Evolutionary conservation across 2,888 invertebrate species (phyloP), one percentile per base, ranked within the genome.

Genomic region (Aphodius granarius): DNA sequence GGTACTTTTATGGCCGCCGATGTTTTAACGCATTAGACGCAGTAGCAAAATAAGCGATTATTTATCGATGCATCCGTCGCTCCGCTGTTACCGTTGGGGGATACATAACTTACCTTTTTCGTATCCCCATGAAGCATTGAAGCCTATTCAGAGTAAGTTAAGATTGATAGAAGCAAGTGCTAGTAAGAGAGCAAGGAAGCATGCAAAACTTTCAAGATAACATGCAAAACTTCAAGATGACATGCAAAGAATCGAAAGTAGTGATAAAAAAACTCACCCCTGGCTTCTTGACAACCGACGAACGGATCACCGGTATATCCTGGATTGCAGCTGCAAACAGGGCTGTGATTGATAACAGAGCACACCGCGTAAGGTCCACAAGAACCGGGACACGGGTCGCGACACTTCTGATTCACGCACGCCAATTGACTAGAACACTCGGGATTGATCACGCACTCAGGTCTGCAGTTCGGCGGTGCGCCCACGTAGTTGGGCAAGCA

Each of bases 221-320:
- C 43, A 2, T 9, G n/a, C n/a, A n/a, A n/a, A n/a, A n/a, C n/a
- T n/a, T 65, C 18, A 9, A 68, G 68, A 21, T 20, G 20, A n/a
- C 68, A 68, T 68, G 68, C 68, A 20, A 68, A n/a, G 68, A 16
- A 21, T n/a, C 18, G 68, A 72, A 13, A 17, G 13, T 3, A 65
- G 23, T 6, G 23, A 62, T 64, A 72, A 62, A 73, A 62, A 62
- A 80, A 84, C 83, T 88, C 88, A 92, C 92, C 89, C 15, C 66
- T 63, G 21, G 72, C 64, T 64, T 75, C 72, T 6, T 63, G 88
- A 82, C 93, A 93, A 81, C 91, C 90, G 18, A 91, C 91, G 87
- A 94, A 94, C 71, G 95, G 95, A 89, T 95, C 94, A 79, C 95
- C 95, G 74, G 93, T 92, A 82, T 91, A 91, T 76, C 92, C 92